Evolutionary conservation across 2,113 vertebrate genomes (phyloP).

Genomic region (Siphamia tubifer): DNA sequence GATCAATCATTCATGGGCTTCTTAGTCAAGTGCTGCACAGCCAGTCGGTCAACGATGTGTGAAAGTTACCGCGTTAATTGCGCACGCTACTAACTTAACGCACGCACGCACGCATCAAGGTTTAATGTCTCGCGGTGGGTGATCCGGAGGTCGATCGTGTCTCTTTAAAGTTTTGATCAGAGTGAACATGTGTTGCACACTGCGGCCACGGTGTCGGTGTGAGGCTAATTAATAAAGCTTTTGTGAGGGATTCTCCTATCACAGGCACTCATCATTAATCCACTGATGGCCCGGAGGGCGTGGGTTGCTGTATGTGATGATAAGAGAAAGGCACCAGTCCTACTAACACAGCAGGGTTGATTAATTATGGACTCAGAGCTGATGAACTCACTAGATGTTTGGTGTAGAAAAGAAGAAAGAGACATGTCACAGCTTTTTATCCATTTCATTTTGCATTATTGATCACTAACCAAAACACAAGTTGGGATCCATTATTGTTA

Average conservation of each 20-base stretch:
- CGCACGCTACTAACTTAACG: constrained; percentile 23
- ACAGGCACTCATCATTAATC: constrained; percentile 54
- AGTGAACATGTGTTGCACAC: constrained; percentile 54
- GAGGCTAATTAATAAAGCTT: constrained; percentile 53
- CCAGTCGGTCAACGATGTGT: constrained; percentile 32
- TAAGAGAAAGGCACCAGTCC: constrained; percentile 47
- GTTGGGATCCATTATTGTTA: background rate
- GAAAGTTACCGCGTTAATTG: constrained; percentile 49
- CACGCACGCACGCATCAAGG: constrained; percentile 18
- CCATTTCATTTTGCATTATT: no score
- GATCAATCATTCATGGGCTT: constrained; percentile 58
- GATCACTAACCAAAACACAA: background rate
- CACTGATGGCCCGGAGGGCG: constrained; percentile 61
- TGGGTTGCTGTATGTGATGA: constrained; percentile 56
- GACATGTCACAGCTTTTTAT: background rate
- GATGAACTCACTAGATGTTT: constrained; percentile 27
- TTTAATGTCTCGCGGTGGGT: constrained; percentile 15
- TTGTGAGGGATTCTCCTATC: constrained; percentile 48
- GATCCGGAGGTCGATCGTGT: constrained; percentile 32
- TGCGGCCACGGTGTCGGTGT: constrained; percentile 18
- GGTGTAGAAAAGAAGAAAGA: background rate
- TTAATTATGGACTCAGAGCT: constrained; percentile 45
- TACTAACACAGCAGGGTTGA: constrained; percentile 33
- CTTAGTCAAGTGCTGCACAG: constrained; percentile 27
- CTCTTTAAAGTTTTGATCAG: constrained; percentile 67